Percentiles rank a stretch among this genome's conserved stretches.
These are phyloP conservation scores for Heliconius charithonia DNA, from an alignment of 2,888 invertebrate genomes.

Conservation along the genomic window DNA sequence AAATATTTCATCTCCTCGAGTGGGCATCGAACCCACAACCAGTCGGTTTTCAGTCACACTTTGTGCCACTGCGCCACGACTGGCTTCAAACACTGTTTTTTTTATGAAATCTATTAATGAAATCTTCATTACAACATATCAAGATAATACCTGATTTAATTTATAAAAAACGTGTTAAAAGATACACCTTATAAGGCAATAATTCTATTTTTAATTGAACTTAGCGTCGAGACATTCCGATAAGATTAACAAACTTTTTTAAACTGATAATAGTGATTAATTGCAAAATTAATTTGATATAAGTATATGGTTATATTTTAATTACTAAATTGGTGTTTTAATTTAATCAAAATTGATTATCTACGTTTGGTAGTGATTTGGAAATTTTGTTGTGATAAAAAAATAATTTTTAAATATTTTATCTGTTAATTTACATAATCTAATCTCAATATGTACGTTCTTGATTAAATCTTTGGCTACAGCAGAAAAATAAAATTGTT, in stretches of 20 bases:
- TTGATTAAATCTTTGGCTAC: background rate
- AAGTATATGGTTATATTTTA: background rate
- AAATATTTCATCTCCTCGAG: too few species aligned
- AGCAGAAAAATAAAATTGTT: background rate
- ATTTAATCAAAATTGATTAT: background rate
- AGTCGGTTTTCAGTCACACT: too few species aligned
- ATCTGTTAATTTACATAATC: background rate
- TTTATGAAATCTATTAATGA: too few species aligned
- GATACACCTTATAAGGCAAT: background rate
- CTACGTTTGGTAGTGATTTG: background rate
- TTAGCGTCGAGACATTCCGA: background rate
- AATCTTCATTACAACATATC: background rate
- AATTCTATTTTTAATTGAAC: constrained; percentile 3
- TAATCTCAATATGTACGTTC: background rate
- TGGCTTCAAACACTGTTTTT: too few species aligned
- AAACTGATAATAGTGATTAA: background rate
- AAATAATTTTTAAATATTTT: background rate
- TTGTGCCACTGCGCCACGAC: too few species aligned
- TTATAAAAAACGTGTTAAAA: background rate
- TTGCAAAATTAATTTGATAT: background rate
- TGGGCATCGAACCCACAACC: too few species aligned
- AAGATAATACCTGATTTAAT: background rate
- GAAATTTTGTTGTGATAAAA: background rate
- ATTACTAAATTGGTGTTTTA: background rate
- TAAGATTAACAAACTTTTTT: background rate